These are phyloP conservation scores for Oncorhynchus nerka DNA, from an alignment of 2,113 vertebrate genomes.

Conservation along the genomic window DNA sequence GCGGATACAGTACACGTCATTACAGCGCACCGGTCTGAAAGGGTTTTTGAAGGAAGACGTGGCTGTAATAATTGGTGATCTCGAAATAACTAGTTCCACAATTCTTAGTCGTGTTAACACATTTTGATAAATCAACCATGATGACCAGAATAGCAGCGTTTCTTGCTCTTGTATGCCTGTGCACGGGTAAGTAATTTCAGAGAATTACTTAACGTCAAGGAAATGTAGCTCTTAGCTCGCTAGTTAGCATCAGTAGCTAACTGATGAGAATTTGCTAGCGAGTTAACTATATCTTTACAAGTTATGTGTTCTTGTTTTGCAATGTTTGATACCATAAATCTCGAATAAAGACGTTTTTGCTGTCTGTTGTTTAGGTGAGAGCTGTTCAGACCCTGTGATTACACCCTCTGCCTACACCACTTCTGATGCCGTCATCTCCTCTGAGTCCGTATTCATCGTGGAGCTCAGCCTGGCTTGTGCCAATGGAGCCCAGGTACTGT, in stretches of 20 bases:
- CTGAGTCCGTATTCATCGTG: slow-evolving; percentile 90
- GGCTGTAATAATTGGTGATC: background rate
- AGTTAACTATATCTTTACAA: too few relatives aligned
- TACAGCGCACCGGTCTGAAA: slow-evolving; percentile 24
- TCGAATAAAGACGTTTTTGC: too few relatives aligned
- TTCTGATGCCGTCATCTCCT: slow-evolving; percentile 87
- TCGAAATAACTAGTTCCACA: background rate
- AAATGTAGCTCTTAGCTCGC: background rate
- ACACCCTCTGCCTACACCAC: slow-evolving; percentile 91
- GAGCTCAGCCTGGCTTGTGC: slow-evolving; percentile 87
- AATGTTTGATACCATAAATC: too few relatives aligned
- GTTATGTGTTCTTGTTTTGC: too few relatives aligned
- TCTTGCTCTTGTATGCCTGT: slow-evolving; percentile 53
- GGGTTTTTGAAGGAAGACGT: slow-evolving; percentile 2
- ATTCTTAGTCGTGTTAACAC: too few relatives aligned
- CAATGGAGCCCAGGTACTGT: slow-evolving; percentile 85
- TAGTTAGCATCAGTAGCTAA: too few relatives aligned
- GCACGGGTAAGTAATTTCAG: slow-evolving; percentile 58
- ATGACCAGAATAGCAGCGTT: slow-evolving; percentile 64
- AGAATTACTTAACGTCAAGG: background rate
- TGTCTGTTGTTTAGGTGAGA: slow-evolving; percentile 74
- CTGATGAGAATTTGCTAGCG: too few relatives aligned
- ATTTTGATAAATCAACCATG: background rate
- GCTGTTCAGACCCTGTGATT: slow-evolving; percentile 84
- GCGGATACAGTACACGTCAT: slow-evolving; percentile 38